Evolutionary conservation across 2,113 vertebrate species (phyloP).

Genomic region (Acanthochromis polyacanthus): DNA sequence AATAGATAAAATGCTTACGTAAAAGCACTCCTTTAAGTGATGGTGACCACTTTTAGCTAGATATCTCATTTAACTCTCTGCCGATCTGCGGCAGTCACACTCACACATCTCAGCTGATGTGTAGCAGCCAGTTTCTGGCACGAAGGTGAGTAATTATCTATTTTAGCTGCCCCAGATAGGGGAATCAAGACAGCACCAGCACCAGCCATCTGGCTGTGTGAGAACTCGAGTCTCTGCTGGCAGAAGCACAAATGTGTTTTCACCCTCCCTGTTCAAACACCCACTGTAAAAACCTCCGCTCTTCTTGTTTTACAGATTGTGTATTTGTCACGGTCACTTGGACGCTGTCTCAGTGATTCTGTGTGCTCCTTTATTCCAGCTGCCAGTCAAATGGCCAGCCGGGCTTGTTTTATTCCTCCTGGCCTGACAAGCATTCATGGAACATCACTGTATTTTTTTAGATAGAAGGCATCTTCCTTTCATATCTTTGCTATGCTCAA

Average conservation of each 20-base stretch:
- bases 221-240: conserved; percentile 64
- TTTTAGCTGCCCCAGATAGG: conserved; percentile 69
- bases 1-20: background rate
- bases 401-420: conserved; percentile 47
- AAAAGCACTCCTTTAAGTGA: conserved; percentile 19
- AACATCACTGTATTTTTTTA: conserved; percentile 43
- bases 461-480: conserved; percentile 41
- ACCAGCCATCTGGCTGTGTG: conserved; percentile 71
- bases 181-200: conserved; percentile 67
- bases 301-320: conserved; percentile 76
- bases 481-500: conserved; percentile 15
- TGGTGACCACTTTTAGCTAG: conserved; percentile 6
- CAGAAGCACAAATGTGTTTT: conserved; percentile 64
- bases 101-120: conserved; percentile 48
- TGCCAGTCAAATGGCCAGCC: conserved; percentile 66
- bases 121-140: conserved; percentile 57
- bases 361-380: conserved; percentile 55
- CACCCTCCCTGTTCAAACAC: conserved; percentile 60
- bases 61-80: conserved; percentile 25
- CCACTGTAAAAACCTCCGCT: conserved; percentile 56
- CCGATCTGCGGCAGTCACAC: conserved; percentile 5
- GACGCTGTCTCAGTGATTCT: conserved; percentile 47
- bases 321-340: conserved; percentile 76
- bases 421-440: conserved; percentile 39
- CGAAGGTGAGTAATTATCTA: conserved; percentile 69